Percentiles rank a stretch among this genome's conserved stretches.
Conservation (phyloP, 2,888 invertebrate genomes). For the Ochropleura plecta region DNA sequence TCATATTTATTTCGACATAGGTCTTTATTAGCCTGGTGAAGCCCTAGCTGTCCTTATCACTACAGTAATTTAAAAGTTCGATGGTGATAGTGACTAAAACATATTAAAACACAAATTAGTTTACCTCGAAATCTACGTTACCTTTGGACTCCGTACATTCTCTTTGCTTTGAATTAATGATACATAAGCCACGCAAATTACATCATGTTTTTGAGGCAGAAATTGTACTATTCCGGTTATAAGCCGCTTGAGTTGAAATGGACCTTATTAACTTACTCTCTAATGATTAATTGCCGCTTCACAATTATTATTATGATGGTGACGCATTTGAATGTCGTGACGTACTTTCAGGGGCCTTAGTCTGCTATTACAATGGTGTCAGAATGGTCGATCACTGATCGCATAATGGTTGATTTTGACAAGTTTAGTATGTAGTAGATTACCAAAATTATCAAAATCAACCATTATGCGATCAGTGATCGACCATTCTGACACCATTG, state of each 20-base stretch:
- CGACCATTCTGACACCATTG: too few relatives aligned
- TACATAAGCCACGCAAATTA: constrained; percentile 42
- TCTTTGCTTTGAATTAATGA: constrained; percentile 51
- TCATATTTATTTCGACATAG: not conserved
- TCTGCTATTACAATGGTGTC: too few relatives aligned
- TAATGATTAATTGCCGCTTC: constrained; percentile 44
- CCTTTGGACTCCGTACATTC: constrained; percentile 34
- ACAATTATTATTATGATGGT: constrained; percentile 16
- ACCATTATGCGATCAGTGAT: too few relatives aligned
- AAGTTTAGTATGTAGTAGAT: too few relatives aligned
- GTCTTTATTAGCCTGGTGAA: not conserved
- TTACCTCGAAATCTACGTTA: constrained; percentile 34
- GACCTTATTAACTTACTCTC: constrained; percentile 43
- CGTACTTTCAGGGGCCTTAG: too few relatives aligned
- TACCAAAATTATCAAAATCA: too few relatives aligned
- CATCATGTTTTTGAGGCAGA: constrained; percentile 53
- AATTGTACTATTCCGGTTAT: constrained; percentile 37
- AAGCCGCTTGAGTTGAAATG: constrained; percentile 25
- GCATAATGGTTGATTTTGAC: too few relatives aligned
- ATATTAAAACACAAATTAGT: constrained; percentile 8
- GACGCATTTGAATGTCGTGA: constrained; percentile 44
- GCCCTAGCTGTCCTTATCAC: too few relatives aligned
- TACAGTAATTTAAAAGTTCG: not conserved
- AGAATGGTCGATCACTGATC: too few relatives aligned
- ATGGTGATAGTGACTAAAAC: not conserved